Conservation (phyloP, 2,113 vertebrate species). For the Perognathus longimembris region DNA sequence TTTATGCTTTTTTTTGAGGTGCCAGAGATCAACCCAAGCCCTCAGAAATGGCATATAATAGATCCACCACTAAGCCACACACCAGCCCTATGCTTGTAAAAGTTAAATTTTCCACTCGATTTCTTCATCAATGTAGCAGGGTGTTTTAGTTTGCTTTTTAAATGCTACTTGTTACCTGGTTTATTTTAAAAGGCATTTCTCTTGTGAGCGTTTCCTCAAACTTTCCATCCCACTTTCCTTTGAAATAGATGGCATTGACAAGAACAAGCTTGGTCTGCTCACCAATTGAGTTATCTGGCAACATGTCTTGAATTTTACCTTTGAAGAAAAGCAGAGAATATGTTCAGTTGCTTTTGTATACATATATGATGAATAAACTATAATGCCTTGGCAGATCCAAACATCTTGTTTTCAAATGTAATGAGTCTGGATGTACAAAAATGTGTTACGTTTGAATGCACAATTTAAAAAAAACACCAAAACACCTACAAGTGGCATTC, state of each 20-base stretch:
- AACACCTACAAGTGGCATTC: fast-evolving
- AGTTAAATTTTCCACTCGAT: neutral
- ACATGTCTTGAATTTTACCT: constrained; percentile 94
- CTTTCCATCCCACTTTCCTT: constrained; percentile 90
- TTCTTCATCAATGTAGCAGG: neutral
- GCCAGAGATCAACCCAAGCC: neutral
- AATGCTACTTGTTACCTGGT: constrained; percentile 83
- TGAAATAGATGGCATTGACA: constrained; percentile 96
- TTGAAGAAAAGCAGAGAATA: constrained; percentile 24
- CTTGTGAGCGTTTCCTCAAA: constrained; percentile 85
- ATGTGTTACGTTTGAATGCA: neutral
- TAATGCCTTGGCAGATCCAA: neutral
- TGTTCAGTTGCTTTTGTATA: neutral
- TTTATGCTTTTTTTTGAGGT: neutral
- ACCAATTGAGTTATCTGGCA: constrained; percentile 84
- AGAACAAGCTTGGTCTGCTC: constrained; percentile 88
- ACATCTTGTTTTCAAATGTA: neutral
- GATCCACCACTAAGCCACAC: neutral
- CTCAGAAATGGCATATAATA: neutral
- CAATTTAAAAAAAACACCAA: neutral
- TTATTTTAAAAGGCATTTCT: constrained; percentile 90
- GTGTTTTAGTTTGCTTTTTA: neutral
- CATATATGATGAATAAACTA: neutral
- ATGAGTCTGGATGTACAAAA: neutral
- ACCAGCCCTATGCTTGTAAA: neutral